Base-by-base conservation (phyloP, 2,797 vertebrate genomes). In the Lepilemur septentrionalis region DNA sequence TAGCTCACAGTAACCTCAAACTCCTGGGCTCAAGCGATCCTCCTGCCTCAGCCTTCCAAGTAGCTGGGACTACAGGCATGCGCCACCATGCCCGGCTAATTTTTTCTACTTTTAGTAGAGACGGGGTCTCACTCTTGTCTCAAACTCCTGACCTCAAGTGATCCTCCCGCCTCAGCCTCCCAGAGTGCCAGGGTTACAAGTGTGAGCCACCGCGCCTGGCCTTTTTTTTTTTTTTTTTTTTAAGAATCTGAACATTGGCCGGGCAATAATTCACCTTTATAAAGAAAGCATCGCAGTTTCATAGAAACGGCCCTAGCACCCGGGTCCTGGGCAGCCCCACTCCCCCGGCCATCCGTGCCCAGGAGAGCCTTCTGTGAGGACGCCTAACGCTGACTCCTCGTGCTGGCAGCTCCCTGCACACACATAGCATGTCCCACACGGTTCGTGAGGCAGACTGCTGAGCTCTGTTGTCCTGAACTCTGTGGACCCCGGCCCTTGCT, bases 171-270 rank as follows among this genome's bases (percentile, higher is more conserved):
- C 20, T 52, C 0, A 2, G 75, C 75, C 32, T 76, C 75, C 75
- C 48, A 52, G 63, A n/a, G 32, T 65, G 32, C 63, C n/a, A 65
- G 63, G 63, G n/a, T 65, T 65, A n/a, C 32, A 65, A 3, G 32
- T 13, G 2, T 73, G 4, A 46, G 41, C 15, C 70, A 73, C 25
- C 0, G 1, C 6, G 0, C 46, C 73, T 0, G 1, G 46, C 11
- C 73, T 41, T 38, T 20, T 38, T 69, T 70, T 38, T 38, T 70
- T 38, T 38, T 30, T n/a, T 61, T 63, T 52, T 52, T 43, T 20
- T 22, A 63, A 80, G 52, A 94, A 81, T 69, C 55, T 35, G 38
- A 57, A 90, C 43, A 38, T 87, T 38, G 32, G 63, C 63, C 4
- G 15, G 32, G 63, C 63, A 18, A 1, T 0, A 23, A 9, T 28